Conservation (phyloP, 2,888 invertebrate species). For the Pterostichus madidus region DNA sequence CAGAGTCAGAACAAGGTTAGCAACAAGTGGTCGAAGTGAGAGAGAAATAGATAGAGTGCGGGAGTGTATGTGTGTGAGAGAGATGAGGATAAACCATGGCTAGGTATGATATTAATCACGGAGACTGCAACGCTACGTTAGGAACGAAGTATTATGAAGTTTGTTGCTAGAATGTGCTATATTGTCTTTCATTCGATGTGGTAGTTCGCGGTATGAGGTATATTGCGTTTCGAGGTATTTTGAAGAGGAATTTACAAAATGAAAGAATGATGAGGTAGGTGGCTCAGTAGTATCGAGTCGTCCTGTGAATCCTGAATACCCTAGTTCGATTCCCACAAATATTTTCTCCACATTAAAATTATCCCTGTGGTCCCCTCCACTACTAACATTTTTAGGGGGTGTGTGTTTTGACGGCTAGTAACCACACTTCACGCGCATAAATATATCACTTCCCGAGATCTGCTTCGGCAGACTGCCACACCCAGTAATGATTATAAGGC, state of each 20-base stretch:
- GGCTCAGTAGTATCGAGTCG: too few relatives aligned
- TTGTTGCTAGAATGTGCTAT: constrained; percentile 32
- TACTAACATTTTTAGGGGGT: too few relatives aligned
- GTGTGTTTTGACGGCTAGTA: too few relatives aligned
- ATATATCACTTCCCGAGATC: too few relatives aligned
- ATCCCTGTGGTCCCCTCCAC: too few relatives aligned
- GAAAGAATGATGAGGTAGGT: too few relatives aligned
- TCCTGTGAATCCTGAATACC: too few relatives aligned
- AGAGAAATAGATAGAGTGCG: constrained; percentile 29
- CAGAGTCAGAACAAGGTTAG: constrained; percentile 49
- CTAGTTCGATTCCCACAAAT: too few relatives aligned
- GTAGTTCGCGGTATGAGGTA: constrained; percentile 14
- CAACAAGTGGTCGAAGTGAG: constrained; percentile 43
- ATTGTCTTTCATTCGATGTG: constrained; percentile 19
- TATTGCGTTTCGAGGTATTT: constrained; percentile 3
- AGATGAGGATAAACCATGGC: constrained; percentile 21
- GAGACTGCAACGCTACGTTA: constrained; percentile 61
- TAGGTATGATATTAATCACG: constrained; percentile 63
- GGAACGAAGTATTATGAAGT: background rate
- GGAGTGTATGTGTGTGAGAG: constrained; percentile 29
- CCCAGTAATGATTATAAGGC: too few relatives aligned
- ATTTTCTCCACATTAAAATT: too few relatives aligned
- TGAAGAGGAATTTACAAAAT: background rate
- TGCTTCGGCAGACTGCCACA: too few relatives aligned
- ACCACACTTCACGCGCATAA: too few relatives aligned